Base-by-base conservation (phyloP, 2,113 vertebrate genomes). In the Meleagris gallopavo region DNA sequence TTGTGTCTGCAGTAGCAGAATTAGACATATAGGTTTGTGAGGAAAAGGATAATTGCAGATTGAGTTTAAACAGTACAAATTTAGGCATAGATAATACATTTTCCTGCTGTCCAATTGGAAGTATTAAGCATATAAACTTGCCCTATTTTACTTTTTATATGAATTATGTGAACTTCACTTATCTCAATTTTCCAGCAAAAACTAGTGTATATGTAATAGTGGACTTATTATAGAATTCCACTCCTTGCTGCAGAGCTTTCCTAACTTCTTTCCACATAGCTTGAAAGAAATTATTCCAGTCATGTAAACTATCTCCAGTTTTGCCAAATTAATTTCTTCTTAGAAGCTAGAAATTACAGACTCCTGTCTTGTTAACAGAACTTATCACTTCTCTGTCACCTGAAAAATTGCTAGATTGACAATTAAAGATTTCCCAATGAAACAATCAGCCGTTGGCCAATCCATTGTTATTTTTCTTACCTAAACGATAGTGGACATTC, bases 181-280 rank as follows among this genome's bases (percentile, higher is more conserved):
- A 45, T 6, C 46, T 64, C 58, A 40, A 17, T 79, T 85, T 83
- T 5, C 22, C 50, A 46, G 13, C 19, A 50, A 6, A 6, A 43
- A 57, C 1, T 0, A 2, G 1, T 76, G 22, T 6, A 22, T 38
- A 57, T 6, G 4, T 38, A 73, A 36, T 34, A 54, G 29, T 9
- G 2, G 30, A 10, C 46, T 80, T 86, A 65, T 48, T 86, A 71
- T 4, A 64, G 34, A 67, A 64, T 57, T 90, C 18, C 21, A 36
- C 21, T 6, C 5, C n/a, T 45, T 55, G 2, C 9, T 61, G 24
- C 5, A 67, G 34, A 69, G 86, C 3, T 30, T 21, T 55, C 69
- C 50, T 66, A 38, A 29, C 25, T 75, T 76, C 12, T 81, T 92
- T 82, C 57, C 30, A 11, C 15, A 30, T 3, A 43, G 32, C 36